Evolutionary conservation across 2,888 invertebrate genomes (phyloP), one percentile per base, ranked within the genome.

Genomic region (Ophraella communa): DNA sequence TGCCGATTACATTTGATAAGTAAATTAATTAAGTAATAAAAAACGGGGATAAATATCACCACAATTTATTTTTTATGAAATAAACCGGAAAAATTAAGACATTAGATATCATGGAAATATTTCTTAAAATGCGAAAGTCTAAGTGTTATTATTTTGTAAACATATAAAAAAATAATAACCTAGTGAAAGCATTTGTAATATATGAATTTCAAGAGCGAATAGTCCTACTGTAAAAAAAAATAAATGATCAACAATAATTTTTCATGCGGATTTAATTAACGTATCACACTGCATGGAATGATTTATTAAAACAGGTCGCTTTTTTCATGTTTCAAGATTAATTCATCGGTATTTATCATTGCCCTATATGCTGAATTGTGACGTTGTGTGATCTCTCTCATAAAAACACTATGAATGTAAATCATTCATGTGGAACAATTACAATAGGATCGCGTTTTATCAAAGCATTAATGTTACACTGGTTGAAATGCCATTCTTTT

Each of bases 381-480:
- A 66, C 63, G 60, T 54, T 51, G 21, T 51, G 65, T 65, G 63
- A 68, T 60, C 62, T 47, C 65, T 53, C 62, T 17, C 24, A 56
- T 66, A 62, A 66, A n/a, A 64, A 66, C 59, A 64, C 64, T 66
- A 66, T 62, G 64, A 64, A 64, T 68, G 65, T 66, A 66, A 66
- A 68, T 68, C 66, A 66, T 62, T 57, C 63, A 59, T 66, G 65
- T 61, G 57, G 64, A 71, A 69, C 44, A 24, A 42, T 55, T 55
- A 42, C 27, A 55, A 27, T 21, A 23, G 21, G 23, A 54, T 39
- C 7, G 11, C 27, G 21, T n/a, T 11, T 45, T 27, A 54, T 49
- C n/a, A 64, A 61, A 60, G 57, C 64, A 54, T 47, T 61, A 64
- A 66, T 61, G 60, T 45, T 47, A n/a, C 11, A 4, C 7, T 51